phyloP scores from a whole-genome alignment of 2,113 vertebrate species.

The Elephas maximus region DNA sequence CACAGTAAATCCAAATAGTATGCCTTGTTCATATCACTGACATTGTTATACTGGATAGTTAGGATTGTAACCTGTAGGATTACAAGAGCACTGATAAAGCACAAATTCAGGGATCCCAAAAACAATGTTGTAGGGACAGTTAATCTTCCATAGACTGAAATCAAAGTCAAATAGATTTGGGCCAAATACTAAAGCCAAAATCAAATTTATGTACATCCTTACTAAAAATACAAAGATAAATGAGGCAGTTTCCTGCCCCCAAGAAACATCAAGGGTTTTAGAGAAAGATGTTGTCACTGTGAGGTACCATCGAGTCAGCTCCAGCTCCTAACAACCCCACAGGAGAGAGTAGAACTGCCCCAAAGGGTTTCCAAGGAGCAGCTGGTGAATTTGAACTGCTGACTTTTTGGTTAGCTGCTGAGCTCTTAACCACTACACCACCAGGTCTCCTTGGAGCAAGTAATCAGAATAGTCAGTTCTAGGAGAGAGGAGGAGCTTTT shows the following conservation, averaged over 20 bases:
- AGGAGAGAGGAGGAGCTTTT: background rate
- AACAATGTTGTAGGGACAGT: conserved; percentile 19
- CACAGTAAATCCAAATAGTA: conserved; percentile 28
- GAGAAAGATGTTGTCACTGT: background rate
- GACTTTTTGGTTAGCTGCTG: no score
- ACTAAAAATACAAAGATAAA: conserved; percentile 24
- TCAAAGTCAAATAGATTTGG: conserved; percentile 49
- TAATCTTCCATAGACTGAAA: background rate
- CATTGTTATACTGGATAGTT: conserved; percentile 44
- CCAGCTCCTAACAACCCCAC: no score
- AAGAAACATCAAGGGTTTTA: conserved; percentile 23
- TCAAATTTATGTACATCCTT: background rate
- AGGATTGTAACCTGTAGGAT: background rate
- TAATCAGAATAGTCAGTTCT: conserved; percentile 17
- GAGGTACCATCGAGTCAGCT: background rate
- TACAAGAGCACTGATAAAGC: background rate
- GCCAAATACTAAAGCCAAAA: conserved; percentile 7
- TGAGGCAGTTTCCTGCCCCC: background rate
- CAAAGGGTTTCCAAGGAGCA: no score
- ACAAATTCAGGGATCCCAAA: conserved; percentile 29
- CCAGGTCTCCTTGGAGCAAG: background rate
- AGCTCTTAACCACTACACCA: no score
- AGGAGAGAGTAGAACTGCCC: no score
- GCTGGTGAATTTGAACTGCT: no score
- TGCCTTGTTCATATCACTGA: conserved; percentile 6